Base-by-base conservation (phyloP, 2,113 vertebrate species). In the Octodon degus region DNA sequence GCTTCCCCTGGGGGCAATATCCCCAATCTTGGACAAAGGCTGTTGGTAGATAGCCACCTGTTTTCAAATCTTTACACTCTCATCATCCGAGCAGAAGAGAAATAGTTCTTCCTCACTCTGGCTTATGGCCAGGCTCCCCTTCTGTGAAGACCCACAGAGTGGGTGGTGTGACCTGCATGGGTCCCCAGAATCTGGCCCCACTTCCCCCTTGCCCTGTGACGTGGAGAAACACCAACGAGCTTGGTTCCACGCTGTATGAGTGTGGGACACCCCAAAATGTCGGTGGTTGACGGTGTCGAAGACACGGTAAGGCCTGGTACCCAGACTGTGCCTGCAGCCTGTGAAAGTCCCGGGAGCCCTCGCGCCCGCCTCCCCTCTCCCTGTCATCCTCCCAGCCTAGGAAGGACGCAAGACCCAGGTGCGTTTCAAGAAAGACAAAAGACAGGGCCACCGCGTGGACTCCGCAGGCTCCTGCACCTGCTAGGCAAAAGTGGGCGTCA, bases 341-440 rank as follows among this genome's bases (percentile, higher is more conserved):
- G 58, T 11, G 34, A 32, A 43, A 27, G 25, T 2, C 34, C 37
- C 0, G 11, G 67, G 53, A 34, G 6, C 27, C 30, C 12, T 16
- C 14, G 24, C 1, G 2, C 74, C 37, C 14, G 30, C 2, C 2
- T 63, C 37, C 11, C 17, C 24, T 22, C 0, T 27, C 24, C 22
- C 62, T 7, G 7, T 34, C 7, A 86, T 55, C 8, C 70, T 60
- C 19, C 43, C 17, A 43, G 22, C 17, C 70, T 30, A 16, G 53
- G 47, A 70, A 68, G 37, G 20, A 30, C 22, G 53, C 22, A 37
- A 8, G 11, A 19, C 11, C 32, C 3, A 27, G 74, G 63, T 11
- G n/a, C 47, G 68, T 58, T 14, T 81, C 32, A 43, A 55, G 67
- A 32, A 5, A 9, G n/a, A 40, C 37, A 40, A 32, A 5, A 9